Base-by-base conservation (phyloP, 2,888 invertebrate species). In the Agriopis marginaria region DNA sequence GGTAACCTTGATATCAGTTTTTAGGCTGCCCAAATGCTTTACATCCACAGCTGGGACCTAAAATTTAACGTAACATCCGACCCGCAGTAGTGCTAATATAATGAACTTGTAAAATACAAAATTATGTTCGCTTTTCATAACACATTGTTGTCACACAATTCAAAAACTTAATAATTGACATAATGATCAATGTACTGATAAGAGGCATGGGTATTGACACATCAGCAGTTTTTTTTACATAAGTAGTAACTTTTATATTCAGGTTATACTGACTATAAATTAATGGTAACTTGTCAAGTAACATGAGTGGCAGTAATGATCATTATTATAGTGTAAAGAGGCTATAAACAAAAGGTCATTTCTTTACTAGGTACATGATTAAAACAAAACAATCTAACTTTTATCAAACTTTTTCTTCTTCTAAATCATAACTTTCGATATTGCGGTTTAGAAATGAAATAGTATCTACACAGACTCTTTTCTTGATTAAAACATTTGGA, bases 181-280 rank as follows among this genome's bases (percentile, higher is more conserved):
- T 44, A 68, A 59, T 59, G 59, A 32, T 59, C 58, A 63, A 59
- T 54, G n/a, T 32, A 9, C 10, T 59, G 68, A 59, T 68, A 68
- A 58, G 11, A 62, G 17, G 2, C 8, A 42, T 6, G 17, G 3
- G 49, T 62, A n/a, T 59, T 66, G 70, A 66, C 66, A 70, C 70
- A 70, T 70, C 63, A 69, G 59, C 66, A 63, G 3, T 63, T 12
- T 49, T 58, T 40, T 58, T 40, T 51, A 11, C n/a, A 23, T n/a
- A 17, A 40, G 23, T 53, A 23, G 17, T 23, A 23, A 23, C 17
- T 23, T 23, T 23, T 23, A 42, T 10, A 10, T 56, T 44, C 55
- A 56, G 10, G 42, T 56, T 56, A 44, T 42, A 14, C 14, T 42
- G 8, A 56, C 9, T 6, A 14, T 42, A 42, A 14, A 14, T 14